phyloP scores from a whole-genome alignment of 2,113 vertebrate species.

The Gallinago undulata region DNA sequence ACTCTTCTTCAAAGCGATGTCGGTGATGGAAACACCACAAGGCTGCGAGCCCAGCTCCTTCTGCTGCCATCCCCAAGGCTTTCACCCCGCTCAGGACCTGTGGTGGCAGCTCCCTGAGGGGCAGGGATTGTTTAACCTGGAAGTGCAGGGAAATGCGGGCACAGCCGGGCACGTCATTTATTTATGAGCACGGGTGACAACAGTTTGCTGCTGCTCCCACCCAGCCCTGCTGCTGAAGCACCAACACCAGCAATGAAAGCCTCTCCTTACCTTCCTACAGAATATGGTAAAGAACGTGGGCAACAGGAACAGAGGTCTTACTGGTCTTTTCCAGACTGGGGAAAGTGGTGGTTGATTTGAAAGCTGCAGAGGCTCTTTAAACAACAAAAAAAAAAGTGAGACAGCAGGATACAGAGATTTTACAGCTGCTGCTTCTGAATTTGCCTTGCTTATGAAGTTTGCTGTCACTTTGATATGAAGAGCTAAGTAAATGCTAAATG shows the following conservation, averaged over 20 bases:
- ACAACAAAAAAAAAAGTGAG: background rate
- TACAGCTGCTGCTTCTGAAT: slow-evolving; percentile 33
- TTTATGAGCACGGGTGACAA: background rate
- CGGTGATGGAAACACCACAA: background rate
- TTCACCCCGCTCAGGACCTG: background rate
- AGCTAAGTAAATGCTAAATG: slow-evolving; percentile 39
- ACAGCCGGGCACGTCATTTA: background rate
- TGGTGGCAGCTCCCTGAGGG: background rate
- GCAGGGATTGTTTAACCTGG: background rate
- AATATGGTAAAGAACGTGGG: background rate
- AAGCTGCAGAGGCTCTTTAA: background rate
- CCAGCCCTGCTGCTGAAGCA: fast-evolving
- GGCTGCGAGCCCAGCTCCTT: background rate
- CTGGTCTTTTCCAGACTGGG: background rate
- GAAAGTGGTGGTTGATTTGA: background rate
- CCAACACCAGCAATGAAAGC: background rate
- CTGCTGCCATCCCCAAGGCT: background rate
- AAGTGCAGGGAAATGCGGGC: background rate
- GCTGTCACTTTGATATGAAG: slow-evolving; percentile 15
- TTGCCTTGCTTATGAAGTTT: slow-evolving; percentile 31
- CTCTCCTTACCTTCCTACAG: background rate
- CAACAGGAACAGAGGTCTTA: background rate
- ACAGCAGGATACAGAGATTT: background rate
- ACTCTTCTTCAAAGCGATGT: background rate
- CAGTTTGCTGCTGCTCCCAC: background rate